Evolutionary conservation across 2,113 vertebrate species (phyloP).

Genomic region (Larimichthys crocea): DNA sequence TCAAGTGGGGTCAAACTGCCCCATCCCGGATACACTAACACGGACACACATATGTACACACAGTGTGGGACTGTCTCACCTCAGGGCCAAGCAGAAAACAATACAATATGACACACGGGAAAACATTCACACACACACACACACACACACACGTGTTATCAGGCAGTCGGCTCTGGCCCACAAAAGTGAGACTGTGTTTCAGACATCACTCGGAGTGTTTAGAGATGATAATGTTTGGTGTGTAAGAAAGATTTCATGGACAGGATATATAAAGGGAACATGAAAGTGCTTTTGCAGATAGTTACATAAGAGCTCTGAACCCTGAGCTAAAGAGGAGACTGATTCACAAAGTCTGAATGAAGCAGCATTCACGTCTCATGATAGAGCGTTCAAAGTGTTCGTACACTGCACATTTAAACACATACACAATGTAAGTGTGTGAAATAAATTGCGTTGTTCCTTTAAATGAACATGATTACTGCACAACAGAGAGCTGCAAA

Average conservation of each 20-base stretch:
- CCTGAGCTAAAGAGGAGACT: not conserved
- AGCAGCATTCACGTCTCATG: conserved; percentile 24
- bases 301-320: not conserved
- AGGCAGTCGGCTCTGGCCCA: too few species aligned
- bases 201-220: not conserved
- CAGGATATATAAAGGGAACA: not conserved
- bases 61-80: conserved; percentile 1
- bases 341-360: conserved; percentile 9
- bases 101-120: conserved; percentile 57
- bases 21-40: conserved; percentile 23
- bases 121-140: conserved; percentile 40
- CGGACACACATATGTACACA: conserved; percentile 3
- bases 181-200: too few species aligned
- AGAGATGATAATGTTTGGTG: not conserved
- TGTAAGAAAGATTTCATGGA: not conserved
- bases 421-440: not conserved
- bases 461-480: not conserved
- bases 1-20: conserved; percentile 64
- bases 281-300: not conserved
- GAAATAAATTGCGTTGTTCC: not conserved
- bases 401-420: not conserved
- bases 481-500: not conserved
- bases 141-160: too few species aligned
- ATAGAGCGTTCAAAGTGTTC: not conserved
- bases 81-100: conserved; percentile 54